A percentile compares a stretch with the other conserved stretches of the same genome.
These are phyloP conservation scores for Platorchestia sp. DNA, from an alignment of 1,140 invertebrate genomes.

Conservation along the genomic window DNA sequence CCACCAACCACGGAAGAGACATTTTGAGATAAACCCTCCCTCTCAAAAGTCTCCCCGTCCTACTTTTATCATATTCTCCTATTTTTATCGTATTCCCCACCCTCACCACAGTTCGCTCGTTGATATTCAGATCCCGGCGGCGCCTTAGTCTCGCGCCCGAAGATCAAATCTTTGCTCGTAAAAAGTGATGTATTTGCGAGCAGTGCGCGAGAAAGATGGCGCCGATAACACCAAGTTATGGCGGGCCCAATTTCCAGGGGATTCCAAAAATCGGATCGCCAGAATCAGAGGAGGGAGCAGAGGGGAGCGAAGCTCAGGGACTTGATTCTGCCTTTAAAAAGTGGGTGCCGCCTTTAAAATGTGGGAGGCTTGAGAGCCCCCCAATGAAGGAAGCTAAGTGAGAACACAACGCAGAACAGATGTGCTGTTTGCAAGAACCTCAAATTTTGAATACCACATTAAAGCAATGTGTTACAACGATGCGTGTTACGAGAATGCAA, in stretches of 20 bases:
- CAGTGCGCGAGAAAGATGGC: conserved; percentile 37
- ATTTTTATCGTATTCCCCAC: too few species aligned
- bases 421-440: background rate
- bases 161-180: conserved; percentile 45
- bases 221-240: conserved; percentile 46
- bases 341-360: background rate
- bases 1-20: too few species aligned
- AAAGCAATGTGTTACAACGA: background rate
- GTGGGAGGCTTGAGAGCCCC: background rate
- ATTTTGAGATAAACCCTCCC: too few species aligned
- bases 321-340: background rate
- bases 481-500: too few species aligned
- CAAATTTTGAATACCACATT: background rate
- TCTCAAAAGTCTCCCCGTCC: too few species aligned
- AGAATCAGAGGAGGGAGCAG: conserved; percentile 14
- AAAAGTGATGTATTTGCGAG: conserved; percentile 53
- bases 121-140: conserved; percentile 13
- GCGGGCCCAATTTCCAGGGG: conserved; percentile 46
- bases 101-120: background rate
- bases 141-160: background rate
- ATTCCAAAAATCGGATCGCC: conserved; percentile 51
- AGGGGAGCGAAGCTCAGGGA: background rate
- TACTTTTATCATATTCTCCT: too few species aligned
- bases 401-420: background rate
- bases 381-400: background rate